Conservation (phyloP, 2,888 invertebrate species). For the Cataglyphis rosenhaueri region DNA sequence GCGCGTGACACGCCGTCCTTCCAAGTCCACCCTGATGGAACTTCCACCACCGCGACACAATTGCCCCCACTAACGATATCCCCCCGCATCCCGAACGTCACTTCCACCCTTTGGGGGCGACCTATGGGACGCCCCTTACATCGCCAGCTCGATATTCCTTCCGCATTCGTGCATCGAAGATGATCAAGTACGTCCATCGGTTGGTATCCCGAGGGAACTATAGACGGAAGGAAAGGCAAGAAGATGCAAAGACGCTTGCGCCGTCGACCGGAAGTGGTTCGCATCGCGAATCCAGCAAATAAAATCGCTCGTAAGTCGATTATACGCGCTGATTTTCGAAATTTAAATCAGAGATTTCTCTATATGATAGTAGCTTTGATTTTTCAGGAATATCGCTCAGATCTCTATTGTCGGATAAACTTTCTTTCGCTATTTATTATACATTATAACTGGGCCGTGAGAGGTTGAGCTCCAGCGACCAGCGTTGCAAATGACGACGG, state of each 20-base stretch:
- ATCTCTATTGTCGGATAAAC: not conserved
- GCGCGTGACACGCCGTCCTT: conserved; percentile 70
- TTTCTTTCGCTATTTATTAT: not conserved
- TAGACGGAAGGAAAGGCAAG: not conserved
- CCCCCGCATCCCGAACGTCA: conserved; percentile 43
- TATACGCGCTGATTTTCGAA: not conserved
- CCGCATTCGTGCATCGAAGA: conserved; percentile 66
- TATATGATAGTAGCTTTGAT: not conserved
- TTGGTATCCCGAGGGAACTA: not conserved
- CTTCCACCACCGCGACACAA: conserved; percentile 62
- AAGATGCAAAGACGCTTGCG: not conserved
- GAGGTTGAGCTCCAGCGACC: not conserved
- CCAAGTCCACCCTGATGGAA: conserved; percentile 55
- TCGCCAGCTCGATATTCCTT: conserved; percentile 68
- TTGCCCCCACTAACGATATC: conserved; percentile 55
- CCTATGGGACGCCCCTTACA: conserved; percentile 13
- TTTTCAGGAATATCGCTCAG: not conserved
- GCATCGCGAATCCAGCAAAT: conserved; percentile 1
- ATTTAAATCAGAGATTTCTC: not conserved
- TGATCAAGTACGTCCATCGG: conserved; percentile 60
- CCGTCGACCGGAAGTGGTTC: not conserved
- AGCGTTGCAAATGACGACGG: not conserved
- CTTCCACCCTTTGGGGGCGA: conserved; percentile 40
- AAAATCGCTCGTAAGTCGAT: conserved; percentile 9
- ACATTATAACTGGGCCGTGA: not conserved